Evolutionary conservation across 2,113 vertebrate species (phyloP).

Genomic region (Gasterosteus aculeatus): DNA sequence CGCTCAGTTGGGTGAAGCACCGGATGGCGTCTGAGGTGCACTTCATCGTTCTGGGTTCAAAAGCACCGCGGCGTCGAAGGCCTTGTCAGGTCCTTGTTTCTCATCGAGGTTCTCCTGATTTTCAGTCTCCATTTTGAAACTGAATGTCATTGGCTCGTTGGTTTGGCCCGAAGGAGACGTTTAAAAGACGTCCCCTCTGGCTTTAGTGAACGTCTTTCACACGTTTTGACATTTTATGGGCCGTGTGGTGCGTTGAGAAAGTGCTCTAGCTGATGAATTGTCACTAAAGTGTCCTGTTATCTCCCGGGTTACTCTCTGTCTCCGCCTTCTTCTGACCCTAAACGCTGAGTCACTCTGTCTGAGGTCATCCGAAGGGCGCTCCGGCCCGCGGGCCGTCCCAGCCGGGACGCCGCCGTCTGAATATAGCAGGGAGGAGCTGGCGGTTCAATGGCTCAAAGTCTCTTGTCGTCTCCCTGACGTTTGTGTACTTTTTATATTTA

Average conservation of each 20-base stretch:
- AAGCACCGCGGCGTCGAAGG: background rate
- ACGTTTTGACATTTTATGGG: background rate
- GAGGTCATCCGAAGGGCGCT: conserved; percentile 67
- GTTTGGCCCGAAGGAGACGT: background rate
- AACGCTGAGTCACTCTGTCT: conserved; percentile 54
- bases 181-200: background rate
- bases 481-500: no score
- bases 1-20: conserved; percentile 39
- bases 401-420: conserved; percentile 46
- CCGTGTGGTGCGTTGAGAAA: background rate
- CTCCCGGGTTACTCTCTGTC: background rate
- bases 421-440: conserved; percentile 43
- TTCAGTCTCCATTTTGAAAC: background rate
- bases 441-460: conserved; percentile 19
- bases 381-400: conserved; percentile 56
- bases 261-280: background rate
- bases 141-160: background rate
- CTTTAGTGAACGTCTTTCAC: background rate
- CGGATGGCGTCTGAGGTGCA: conserved; percentile 26
- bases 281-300: background rate
- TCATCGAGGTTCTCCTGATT: background rate
- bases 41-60: no score
- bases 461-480: background rate
- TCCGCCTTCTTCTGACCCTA: conserved; percentile 25
- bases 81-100: background rate